Percentiles rank a stretch among this genome's conserved stretches.
Conservation (phyloP, 2,797 vertebrate species). For the Delichon dasypus region DNA sequence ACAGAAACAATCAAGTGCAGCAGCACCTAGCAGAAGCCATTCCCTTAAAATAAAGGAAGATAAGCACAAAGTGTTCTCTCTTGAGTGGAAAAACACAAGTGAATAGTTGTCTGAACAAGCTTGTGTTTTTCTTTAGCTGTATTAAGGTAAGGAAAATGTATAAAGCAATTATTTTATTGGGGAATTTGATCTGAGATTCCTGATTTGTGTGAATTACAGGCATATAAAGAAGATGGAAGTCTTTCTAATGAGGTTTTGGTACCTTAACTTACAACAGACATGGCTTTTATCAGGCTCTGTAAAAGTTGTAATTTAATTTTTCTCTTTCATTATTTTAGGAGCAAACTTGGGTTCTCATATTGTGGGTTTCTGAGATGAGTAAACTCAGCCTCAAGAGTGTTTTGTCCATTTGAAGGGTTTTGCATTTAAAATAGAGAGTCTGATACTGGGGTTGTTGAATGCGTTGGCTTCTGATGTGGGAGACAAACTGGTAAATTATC, state of each 20-base stretch:
- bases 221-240: not conserved
- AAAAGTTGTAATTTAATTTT: not conserved
- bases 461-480: not conserved
- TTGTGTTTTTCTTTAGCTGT: not conserved
- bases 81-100: not conserved
- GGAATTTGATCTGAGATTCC: not conserved
- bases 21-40: not conserved
- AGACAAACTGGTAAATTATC: not conserved
- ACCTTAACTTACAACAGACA: not conserved
- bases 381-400: not conserved
- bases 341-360: not conserved
- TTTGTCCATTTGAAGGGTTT: not conserved
- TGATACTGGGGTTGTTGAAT: not conserved
- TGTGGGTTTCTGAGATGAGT: not conserved
- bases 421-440: not conserved
- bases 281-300: not conserved
- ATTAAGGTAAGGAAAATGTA: not conserved
- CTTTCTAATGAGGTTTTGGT: not conserved
- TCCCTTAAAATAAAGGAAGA: not conserved
- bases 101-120: not conserved
- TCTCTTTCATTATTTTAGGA: not conserved
- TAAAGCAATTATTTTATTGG: not conserved
- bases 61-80: not conserved
- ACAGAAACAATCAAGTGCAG: not conserved
- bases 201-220: not conserved